Evolutionary conservation across 2,888 invertebrate genomes (phyloP).

Genomic region (Synergus japonicus): DNA sequence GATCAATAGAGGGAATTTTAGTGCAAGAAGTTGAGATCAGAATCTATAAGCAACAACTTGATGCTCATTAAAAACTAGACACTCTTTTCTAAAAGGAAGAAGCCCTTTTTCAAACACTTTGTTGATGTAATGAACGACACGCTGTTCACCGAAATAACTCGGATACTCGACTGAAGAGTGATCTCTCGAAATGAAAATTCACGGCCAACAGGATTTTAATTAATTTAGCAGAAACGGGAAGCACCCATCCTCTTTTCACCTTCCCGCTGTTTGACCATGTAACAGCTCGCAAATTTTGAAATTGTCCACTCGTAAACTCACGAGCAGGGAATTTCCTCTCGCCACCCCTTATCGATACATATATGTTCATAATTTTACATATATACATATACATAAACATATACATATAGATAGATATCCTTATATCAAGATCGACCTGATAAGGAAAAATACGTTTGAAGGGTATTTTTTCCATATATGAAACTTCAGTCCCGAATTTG

Average conservation of each 20-base stretch:
- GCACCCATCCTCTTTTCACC: background rate
- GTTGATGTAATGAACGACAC: background rate
- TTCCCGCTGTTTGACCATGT: background rate
- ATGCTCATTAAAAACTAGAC: background rate
- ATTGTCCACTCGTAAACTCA: slow-evolving; percentile 49
- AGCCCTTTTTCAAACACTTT: background rate
- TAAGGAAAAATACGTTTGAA: too few species aligned
- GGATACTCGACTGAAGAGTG: slow-evolving; percentile 16
- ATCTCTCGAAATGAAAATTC: slow-evolving; percentile 39
- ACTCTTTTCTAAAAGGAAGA: background rate
- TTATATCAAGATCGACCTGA: too few species aligned
- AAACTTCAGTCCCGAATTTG: too few species aligned
- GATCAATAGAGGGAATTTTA: too few species aligned
- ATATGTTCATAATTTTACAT: too few species aligned
- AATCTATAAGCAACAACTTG: background rate
- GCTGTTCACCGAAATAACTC: slow-evolving; percentile 11
- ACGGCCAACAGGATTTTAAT: slow-evolving; percentile 33
- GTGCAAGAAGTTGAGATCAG: too few species aligned
- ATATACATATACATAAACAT: too few species aligned
- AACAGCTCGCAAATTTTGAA: slow-evolving; percentile 24
- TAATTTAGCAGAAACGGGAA: slow-evolving; percentile 30
- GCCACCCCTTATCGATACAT: too few species aligned
- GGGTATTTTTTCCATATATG: too few species aligned
- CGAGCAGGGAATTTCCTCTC: slow-evolving; percentile 41
- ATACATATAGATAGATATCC: too few species aligned